Evolutionary conservation across 2,888 invertebrate genomes (phyloP).

Genomic region (Epiblema foenella): DNA sequence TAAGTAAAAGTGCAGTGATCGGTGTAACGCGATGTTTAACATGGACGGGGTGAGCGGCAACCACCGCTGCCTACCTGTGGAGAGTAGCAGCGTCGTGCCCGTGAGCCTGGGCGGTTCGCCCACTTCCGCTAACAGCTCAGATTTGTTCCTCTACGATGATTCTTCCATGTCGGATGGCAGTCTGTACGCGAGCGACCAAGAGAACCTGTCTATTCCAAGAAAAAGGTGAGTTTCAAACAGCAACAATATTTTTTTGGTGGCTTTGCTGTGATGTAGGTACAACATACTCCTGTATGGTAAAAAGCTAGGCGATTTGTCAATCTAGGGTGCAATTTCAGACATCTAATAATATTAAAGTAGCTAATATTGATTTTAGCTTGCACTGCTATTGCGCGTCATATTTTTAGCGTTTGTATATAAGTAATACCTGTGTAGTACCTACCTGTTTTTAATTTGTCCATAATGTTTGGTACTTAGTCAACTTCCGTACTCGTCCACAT

Average conservation of each 20-base stretch:
- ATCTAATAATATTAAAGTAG: too few relatives aligned
- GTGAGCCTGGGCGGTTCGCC: slow-evolving; percentile 64
- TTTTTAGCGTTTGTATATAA: neutral
- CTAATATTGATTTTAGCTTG: slow-evolving; percentile 1
- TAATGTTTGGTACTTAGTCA: too few relatives aligned
- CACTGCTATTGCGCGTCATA: slow-evolving; percentile 11
- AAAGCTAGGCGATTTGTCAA: slow-evolving; percentile 7
- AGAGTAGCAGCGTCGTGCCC: slow-evolving; percentile 53
- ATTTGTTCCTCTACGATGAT: slow-evolving; percentile 89
- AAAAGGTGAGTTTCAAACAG: slow-evolving; percentile 84
- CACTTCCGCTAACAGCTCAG: slow-evolving; percentile 85
- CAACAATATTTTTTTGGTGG: neutral
- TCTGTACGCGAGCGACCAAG: slow-evolving; percentile 92
- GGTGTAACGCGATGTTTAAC: slow-evolving; percentile 45
- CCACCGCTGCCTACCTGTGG: slow-evolving; percentile 55
- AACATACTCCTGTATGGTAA: neutral
- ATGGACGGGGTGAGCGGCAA: slow-evolving; percentile 61
- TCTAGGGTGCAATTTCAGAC: neutral
- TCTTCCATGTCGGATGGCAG: slow-evolving; percentile 86
- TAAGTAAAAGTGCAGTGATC: slow-evolving; percentile 22
- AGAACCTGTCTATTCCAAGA: slow-evolving; percentile 87
- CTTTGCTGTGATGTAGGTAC: neutral
- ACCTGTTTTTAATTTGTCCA: too few relatives aligned
- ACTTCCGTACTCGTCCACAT: too few relatives aligned
- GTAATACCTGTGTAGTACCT: too few relatives aligned